phyloP scores from a whole-genome alignment of 2,888 invertebrate species.

The Enoplolaimus lenunculus region DNA sequence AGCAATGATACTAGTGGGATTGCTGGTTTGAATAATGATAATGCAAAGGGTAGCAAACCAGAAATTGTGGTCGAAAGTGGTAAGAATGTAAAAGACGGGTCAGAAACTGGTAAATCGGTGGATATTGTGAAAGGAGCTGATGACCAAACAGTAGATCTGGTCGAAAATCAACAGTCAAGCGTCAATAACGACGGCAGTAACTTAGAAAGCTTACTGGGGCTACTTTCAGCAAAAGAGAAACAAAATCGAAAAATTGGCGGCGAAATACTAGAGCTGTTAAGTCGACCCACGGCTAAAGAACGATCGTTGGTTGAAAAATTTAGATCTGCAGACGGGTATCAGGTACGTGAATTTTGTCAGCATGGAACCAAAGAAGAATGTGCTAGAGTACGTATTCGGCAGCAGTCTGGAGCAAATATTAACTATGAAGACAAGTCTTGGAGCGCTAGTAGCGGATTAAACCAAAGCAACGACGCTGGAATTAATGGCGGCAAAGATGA shows the following conservation, averaged over 20 bases:
- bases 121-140: neutral
- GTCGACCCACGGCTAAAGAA: slow-evolving; percentile 85
- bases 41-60: neutral
- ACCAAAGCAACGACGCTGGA: neutral
- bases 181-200: neutral
- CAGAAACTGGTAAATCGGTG: neutral
- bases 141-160: neutral
- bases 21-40: neutral
- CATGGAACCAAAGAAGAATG: slow-evolving; percentile 87
- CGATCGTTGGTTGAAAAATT: slow-evolving; percentile 85
- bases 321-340: slow-evolving; percentile 63
- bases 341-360: slow-evolving; percentile 77
- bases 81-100: neutral
- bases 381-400: neutral
- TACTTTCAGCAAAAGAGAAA: slow-evolving; percentile 84
- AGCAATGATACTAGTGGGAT: neutral
- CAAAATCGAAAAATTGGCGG: slow-evolving; percentile 87
- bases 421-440: neutral
- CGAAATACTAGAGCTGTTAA: slow-evolving; percentile 79
- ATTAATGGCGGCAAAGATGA: neutral
- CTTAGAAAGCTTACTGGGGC: slow-evolving; percentile 61
- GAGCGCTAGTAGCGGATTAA: neutral
- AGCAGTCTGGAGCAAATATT: neutral
- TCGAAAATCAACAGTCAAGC: neutral
- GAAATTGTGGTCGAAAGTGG: neutral